phyloP scores from a whole-genome alignment of 2,888 invertebrate genomes.

The Zygothrica quintamaculata region DNA sequence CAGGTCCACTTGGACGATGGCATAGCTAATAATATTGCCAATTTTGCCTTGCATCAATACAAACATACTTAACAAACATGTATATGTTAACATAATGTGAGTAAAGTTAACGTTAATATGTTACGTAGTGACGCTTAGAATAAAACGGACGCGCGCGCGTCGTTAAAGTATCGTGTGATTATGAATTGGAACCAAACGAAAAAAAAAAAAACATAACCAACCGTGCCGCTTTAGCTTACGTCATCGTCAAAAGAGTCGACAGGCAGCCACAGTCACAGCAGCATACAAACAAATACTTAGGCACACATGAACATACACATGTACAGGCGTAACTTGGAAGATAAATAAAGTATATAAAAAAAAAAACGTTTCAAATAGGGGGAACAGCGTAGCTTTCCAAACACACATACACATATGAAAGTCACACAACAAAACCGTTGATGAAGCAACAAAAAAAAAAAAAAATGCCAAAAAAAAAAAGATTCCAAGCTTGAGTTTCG shows the following conservation, averaged over 20 bases:
- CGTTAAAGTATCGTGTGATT: constrained; percentile 75
- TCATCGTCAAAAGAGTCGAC: constrained; percentile 67
- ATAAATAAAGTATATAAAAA: constrained; percentile 28
- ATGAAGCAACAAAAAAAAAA: constrained; percentile 52
- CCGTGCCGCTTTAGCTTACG: constrained; percentile 63
- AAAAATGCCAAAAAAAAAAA: constrained; percentile 25
- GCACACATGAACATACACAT: constrained; percentile 11
- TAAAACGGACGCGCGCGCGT: constrained; percentile 27
- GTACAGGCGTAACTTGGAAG: constrained; percentile 44
- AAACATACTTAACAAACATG: constrained; percentile 18
- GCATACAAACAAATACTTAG: constrained; percentile 53
- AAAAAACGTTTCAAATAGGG: constrained; percentile 69
- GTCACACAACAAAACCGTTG: constrained; percentile 68
- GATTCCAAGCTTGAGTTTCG: constrained; percentile 70
- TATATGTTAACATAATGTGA: too few relatives aligned
- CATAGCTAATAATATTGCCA: constrained; percentile 38
- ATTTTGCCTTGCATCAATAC: constrained; percentile 34
- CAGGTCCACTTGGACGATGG: constrained; percentile 33
- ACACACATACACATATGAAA: constrained; percentile 43
- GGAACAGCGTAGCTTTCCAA: constrained; percentile 73
- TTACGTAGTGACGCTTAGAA: constrained; percentile 52
- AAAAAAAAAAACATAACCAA: constrained; percentile 43
- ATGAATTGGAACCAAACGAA: constrained; percentile 71
- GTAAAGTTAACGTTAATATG: too few relatives aligned
- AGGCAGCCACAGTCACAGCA: constrained; percentile 44